Evolutionary conservation across 2,113 vertebrate species (phyloP), one percentile per base, ranked within the genome.

Genomic region (Thomomys bottae): DNA sequence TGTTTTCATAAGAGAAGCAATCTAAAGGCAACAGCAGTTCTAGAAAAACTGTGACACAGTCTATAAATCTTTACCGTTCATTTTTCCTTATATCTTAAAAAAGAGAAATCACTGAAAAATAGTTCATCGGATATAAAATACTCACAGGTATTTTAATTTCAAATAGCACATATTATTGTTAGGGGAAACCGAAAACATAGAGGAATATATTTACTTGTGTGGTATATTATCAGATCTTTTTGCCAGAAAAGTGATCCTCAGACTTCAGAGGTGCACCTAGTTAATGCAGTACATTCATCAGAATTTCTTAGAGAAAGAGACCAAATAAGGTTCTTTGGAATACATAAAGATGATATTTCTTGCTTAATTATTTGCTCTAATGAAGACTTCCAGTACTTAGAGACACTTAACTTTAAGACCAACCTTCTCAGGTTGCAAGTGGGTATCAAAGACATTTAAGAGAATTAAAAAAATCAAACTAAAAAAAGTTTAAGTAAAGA

Each of bases 61-160:
- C 95, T 94, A 95, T 96, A 96, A 96, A 97, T 96, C 96, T 95
- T 96, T 87, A 87, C 75, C 89, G 84, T 78, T 94, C 49, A 78
- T 84, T 92, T 87, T 91, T 92, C 57, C 78, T 88, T 91, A 2
- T 9, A 64, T 78, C n/a, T 90, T 89, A 90, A 93, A 89, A 54
- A 61, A 90, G 82, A 49, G 34, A 96, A 96, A 96, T 92, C 30
- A 88, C 79, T 83, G 88, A 93, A 61, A 94, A 75, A 63, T 71
- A 64, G 72, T 40, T 70, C 87, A 32, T 75, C 70, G 84, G 32
- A 85, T 88, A 17, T 81, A 83, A 95, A 95, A 78, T 94, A n/a
- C 82, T 81, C 75, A 87, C 90, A 94, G 57, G 24, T 84, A 94
- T 80, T 94, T 90, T 95, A 92, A 93, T 32, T 86, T 59, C 89